Evolutionary conservation across 2,888 invertebrate species (phyloP).

Genomic region (Chirona hameri): DNA sequence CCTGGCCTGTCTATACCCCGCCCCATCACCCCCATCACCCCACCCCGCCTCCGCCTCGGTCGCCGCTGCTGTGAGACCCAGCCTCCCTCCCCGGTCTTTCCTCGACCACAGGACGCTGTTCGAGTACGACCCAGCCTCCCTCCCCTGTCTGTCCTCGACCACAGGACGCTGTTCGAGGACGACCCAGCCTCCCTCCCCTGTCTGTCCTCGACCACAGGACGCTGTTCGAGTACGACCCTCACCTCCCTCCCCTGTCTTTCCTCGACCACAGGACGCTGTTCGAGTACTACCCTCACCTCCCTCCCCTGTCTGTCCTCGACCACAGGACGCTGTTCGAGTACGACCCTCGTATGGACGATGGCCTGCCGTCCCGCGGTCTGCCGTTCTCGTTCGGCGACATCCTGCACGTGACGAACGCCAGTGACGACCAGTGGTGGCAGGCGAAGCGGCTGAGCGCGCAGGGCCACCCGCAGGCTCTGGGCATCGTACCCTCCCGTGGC

Average conservation of each 20-base stretch:
- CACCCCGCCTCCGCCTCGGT: too few relatives aligned
- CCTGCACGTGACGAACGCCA: constrained; percentile 96
- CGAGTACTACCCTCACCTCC: too few relatives aligned
- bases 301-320: constrained; percentile 39
- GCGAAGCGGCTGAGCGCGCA: constrained; percentile 62
- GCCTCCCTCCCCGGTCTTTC: too few relatives aligned
- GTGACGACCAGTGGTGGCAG: constrained; percentile 99
- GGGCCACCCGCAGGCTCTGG: constrained; percentile 76
- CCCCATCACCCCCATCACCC: too few relatives aligned
- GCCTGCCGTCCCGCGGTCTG: constrained; percentile 89
- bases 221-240: constrained; percentile 96
- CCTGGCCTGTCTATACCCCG: too few relatives aligned
- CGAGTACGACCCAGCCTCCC: constrained; percentile 96
- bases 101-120: too few relatives aligned
- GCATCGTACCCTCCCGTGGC: constrained; percentile 92
- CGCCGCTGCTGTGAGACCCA: constrained; percentile 70
- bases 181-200: too few relatives aligned
- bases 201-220: constrained; percentile 63
- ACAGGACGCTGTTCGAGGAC: too few relatives aligned
- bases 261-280: too few relatives aligned
- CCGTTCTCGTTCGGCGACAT: constrained; percentile 98
- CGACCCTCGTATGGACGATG: constrained; percentile 95
- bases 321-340: constrained; percentile 94
- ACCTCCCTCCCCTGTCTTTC: too few relatives aligned
- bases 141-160: too few relatives aligned